These are phyloP conservation scores for Rhineura floridana DNA, from an alignment of 2,113 vertebrate genomes.

Conservation along the genomic window DNA sequence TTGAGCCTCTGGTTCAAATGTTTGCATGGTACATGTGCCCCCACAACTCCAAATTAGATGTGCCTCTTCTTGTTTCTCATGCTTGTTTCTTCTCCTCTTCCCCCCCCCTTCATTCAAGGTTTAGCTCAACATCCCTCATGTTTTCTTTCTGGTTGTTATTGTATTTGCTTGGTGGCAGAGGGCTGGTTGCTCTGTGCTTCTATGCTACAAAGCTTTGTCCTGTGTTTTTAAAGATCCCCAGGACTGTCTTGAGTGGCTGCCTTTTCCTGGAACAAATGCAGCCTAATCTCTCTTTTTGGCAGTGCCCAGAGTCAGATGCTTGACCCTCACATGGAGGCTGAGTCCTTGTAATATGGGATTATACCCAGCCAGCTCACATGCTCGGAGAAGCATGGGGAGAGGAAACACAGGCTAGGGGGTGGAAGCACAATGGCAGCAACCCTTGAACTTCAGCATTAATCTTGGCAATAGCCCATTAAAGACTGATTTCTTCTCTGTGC, in stretches of 20 bases:
- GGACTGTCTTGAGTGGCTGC: conserved; percentile 31
- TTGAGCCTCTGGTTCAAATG: conserved; percentile 11
- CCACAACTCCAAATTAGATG: not conserved
- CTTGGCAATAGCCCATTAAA: not conserved
- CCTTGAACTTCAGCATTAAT: conserved; percentile 19
- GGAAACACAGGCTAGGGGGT: not conserved
- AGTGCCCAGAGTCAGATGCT: conserved; percentile 68
- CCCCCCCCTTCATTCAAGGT: not conserved
- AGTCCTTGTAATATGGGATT: conserved; percentile 71
- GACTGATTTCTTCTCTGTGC: not conserved
- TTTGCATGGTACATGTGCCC: not conserved
- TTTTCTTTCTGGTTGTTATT: conserved; percentile 17
- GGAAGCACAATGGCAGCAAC: not conserved
- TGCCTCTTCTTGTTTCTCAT: not conserved
- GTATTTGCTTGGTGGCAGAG: not conserved
- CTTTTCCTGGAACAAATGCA: conserved; percentile 31
- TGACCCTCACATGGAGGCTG: conserved; percentile 65
- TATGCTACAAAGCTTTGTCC: not conserved
- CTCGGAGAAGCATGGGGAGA: conserved; percentile 8
- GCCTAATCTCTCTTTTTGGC: conserved; percentile 68
- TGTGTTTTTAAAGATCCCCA: not conserved
- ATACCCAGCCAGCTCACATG: conserved; percentile 41
- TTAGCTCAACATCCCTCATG: accelerated
- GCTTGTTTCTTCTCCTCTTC: not conserved
- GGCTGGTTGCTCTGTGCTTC: not conserved